Evolutionary conservation across 2,113 vertebrate genomes (phyloP).

Genomic region (Prionailurus viverrinus): DNA sequence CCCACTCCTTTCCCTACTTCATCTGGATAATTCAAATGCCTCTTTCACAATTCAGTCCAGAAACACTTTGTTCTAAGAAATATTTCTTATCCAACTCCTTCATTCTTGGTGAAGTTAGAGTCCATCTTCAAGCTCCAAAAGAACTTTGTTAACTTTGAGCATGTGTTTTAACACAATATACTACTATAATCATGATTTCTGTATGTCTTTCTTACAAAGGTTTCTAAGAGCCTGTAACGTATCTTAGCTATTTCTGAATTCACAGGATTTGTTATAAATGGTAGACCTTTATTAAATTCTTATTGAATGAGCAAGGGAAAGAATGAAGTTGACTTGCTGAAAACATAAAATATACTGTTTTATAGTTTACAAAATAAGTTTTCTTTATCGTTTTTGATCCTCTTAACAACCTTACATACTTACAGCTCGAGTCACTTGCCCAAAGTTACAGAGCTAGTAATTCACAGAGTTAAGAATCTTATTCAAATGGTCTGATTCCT

Average conservation of each 20-base stretch:
- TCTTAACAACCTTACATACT: slow-evolving; percentile 24
- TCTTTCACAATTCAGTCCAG: slow-evolving; percentile 18
- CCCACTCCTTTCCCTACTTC: neutral
- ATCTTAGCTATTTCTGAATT: slow-evolving; percentile 43
- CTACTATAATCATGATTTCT: slow-evolving; percentile 19
- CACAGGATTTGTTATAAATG: neutral
- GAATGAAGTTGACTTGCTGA: neutral
- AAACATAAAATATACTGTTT: neutral
- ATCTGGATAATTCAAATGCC: neutral
- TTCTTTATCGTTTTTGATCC: slow-evolving; percentile 22
- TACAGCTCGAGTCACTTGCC: neutral
- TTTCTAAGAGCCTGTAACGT: neutral
- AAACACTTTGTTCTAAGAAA: neutral
- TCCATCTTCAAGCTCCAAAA: neutral
- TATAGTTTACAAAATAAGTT: slow-evolving; percentile 40
- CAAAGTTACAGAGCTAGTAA: slow-evolving; percentile 42
- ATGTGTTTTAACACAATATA: neutral
- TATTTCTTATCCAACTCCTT: neutral
- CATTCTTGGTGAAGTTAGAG: slow-evolving; percentile 37
- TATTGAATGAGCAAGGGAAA: slow-evolving; percentile 21
- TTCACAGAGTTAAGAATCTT: neutral
- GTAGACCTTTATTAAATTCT: slow-evolving; percentile 22
- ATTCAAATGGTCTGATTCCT: slow-evolving; percentile 46
- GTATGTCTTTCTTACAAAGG: neutral
- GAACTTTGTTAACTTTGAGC: slow-evolving; percentile 32